Conservation (phyloP, 2,888 invertebrate species). For the Clusia tigrina region DNA sequence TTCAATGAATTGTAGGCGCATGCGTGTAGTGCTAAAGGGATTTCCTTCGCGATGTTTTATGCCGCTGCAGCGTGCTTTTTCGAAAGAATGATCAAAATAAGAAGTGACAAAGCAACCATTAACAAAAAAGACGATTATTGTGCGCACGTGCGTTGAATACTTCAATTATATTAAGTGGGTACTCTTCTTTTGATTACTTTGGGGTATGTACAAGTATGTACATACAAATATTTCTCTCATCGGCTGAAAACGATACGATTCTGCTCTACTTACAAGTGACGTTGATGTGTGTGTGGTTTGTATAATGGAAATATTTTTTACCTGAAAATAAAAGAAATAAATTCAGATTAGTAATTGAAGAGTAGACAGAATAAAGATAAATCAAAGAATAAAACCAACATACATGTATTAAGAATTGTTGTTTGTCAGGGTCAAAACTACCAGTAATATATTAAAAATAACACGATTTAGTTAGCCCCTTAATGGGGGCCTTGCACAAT, state of each 20-base stretch:
- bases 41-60: too few species aligned
- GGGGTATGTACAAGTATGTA: neutral
- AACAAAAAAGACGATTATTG: neutral
- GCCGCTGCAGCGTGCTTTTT: too few species aligned
- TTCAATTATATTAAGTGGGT: neutral
- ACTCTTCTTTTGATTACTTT: neutral
- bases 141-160: neutral
- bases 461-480: too few species aligned
- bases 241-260: too few species aligned
- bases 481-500: too few species aligned
- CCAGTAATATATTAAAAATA: too few species aligned
- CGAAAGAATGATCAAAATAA: neutral
- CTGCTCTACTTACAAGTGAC: neutral
- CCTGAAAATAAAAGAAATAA: neutral
- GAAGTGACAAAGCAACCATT: neutral
- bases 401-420: too few species aligned
- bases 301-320: neutral
- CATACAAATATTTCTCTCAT: too few species aligned
- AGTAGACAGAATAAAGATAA: neutral
- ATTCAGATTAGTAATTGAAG: neutral
- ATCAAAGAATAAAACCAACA: neutral
- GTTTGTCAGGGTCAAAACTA: too few species aligned
- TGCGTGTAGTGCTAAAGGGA: neutral
- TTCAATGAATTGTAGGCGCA: neutral
- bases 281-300: too few species aligned